A percentile compares a stretch with the other conserved stretches of the same genome.
These are phyloP conservation scores for Kryptolebias ocellatus DNA, from an alignment of 2,797 vertebrate genomes.

Conservation along the genomic window DNA sequence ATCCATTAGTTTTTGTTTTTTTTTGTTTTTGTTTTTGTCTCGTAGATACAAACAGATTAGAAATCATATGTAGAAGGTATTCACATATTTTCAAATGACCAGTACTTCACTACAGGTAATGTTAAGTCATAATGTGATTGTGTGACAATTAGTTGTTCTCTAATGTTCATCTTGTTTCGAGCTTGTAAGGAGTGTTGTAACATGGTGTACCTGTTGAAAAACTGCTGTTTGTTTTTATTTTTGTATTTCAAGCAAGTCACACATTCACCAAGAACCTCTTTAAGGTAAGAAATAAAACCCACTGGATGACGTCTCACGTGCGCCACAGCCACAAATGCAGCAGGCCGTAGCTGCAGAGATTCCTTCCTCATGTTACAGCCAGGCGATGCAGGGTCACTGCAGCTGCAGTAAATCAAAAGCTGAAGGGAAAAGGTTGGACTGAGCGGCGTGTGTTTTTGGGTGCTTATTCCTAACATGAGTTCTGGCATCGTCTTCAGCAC, in stretches of 20 bases:
- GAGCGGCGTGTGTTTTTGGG: conserved; percentile 6
- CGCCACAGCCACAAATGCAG: not conserved
- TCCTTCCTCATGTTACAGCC: conserved; percentile 31
- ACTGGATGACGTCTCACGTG: not conserved
- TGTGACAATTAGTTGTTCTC: no score
- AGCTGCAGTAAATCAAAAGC: conserved; percentile 47
- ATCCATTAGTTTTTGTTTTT: conserved; percentile 21
- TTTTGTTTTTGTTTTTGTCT: conserved; percentile 16
- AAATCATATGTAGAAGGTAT: no score
- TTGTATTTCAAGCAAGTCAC: not conserved
- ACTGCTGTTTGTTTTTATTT: not conserved
- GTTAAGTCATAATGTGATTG: no score
- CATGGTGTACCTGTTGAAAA: not conserved
- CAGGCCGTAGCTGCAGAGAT: conserved; percentile 6
- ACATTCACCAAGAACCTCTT: not conserved
- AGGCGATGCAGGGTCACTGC: conserved; percentile 29
- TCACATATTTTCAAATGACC: no score
- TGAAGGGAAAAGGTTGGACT: not conserved
- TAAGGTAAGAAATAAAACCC: not conserved
- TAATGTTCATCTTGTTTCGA: not conserved
- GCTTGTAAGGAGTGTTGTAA: not conserved
- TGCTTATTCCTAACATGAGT: conserved; percentile 7
- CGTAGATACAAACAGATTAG: not conserved
- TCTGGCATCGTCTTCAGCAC: conserved; percentile 12
- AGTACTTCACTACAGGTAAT: no score